A percentile compares a stretch with the other conserved stretches of the same genome.
Evolutionary conservation across 2,888 invertebrate genomes (phyloP).

Genomic region (Drosophila phalerata): DNA sequence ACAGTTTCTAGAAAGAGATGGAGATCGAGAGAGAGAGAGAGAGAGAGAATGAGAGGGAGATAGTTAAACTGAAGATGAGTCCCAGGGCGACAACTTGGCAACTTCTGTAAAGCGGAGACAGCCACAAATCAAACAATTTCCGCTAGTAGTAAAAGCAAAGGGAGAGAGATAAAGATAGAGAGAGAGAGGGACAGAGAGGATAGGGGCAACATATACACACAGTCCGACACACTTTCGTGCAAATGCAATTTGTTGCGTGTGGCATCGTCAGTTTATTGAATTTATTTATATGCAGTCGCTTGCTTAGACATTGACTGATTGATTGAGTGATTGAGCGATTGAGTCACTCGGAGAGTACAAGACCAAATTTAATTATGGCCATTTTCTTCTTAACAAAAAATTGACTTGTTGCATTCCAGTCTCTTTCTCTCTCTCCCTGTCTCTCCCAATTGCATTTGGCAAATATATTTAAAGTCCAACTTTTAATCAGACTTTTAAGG

Average conservation of each 20-base stretch:
- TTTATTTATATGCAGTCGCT: conserved; percentile 71
- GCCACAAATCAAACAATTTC: conserved; percentile 70
- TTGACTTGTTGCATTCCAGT: conserved; percentile 6
- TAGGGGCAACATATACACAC: background rate
- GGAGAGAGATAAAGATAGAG: conserved; percentile 2
- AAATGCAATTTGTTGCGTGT: conserved; percentile 70
- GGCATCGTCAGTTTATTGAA: conserved; percentile 68
- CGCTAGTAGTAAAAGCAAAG: conserved; percentile 29
- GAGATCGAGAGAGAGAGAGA: too few relatives aligned
- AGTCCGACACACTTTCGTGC: conserved; percentile 13
- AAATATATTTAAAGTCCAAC: background rate
- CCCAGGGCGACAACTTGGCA: conserved; percentile 14
- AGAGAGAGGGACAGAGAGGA: background rate
- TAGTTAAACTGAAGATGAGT: background rate
- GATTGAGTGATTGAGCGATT: conserved; percentile 53
- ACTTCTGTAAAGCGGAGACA: conserved; percentile 15
- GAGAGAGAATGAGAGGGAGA: background rate
- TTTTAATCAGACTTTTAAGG: background rate
- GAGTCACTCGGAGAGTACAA: conserved; percentile 26
- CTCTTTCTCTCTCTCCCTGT: background rate
- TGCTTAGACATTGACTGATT: conserved; percentile 69
- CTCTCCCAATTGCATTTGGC: conserved; percentile 2
- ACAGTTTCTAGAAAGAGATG: background rate
- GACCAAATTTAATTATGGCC: conserved; percentile 36
- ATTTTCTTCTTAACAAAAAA: background rate